These are phyloP conservation scores for Pedetes capensis DNA, from an alignment of 2,113 vertebrate species.

Conservation along the genomic window DNA sequence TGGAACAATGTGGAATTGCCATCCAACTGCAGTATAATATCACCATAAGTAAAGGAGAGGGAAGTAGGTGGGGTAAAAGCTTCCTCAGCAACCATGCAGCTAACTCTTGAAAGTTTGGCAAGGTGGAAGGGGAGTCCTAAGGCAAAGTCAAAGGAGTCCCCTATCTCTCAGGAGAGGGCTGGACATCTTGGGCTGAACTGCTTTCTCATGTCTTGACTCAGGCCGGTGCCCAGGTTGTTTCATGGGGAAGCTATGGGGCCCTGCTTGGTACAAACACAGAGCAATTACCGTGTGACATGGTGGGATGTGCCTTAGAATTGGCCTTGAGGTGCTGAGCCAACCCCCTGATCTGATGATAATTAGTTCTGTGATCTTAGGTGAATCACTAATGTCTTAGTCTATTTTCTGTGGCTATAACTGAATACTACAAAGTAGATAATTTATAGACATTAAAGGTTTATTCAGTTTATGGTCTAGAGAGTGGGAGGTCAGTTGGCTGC, in stretches of 20 bases:
- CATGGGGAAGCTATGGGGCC: neutral
- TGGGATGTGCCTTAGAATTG: neutral
- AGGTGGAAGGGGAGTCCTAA: neutral
- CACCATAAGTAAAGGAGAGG: neutral
- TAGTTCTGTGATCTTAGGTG: neutral
- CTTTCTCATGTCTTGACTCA: neutral
- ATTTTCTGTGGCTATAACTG: neutral
- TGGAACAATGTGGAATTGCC: neutral
- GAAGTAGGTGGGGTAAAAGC: neutral
- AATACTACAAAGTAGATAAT: neutral
- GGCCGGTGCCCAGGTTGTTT: neutral
- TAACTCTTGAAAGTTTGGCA: neutral
- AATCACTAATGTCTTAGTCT: neutral
- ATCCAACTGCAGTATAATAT: neutral
- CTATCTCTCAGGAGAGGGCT: neutral
- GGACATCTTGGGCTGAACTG: neutral
- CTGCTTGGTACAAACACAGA: neutral
- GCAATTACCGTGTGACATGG: neutral
- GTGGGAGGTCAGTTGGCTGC: neutral
- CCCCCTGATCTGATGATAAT: neutral
- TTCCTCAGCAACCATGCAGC: fast-evolving
- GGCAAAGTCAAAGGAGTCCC: neutral
- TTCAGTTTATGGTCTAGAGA: neutral
- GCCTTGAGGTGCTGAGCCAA: neutral
- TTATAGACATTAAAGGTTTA: neutral